Conservation (phyloP, 2,888 invertebrate species). For the Standfussiana lucernea region DNA sequence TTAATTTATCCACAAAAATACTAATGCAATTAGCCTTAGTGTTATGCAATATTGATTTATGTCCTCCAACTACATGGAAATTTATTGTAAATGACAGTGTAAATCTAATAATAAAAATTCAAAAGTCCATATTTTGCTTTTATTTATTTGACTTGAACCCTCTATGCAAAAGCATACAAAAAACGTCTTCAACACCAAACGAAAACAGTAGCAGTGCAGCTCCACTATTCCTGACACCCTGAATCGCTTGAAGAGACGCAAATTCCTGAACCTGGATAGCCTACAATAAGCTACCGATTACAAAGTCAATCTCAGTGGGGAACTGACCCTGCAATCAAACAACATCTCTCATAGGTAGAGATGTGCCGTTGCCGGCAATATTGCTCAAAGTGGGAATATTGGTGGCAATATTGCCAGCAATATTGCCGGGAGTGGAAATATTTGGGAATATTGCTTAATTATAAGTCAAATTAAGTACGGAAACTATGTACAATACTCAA, state of each 20-base stretch:
- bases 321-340: no score
- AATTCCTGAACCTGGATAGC: not conserved
- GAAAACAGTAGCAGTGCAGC: not conserved
- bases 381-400: no score
- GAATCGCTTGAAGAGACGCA: not conserved
- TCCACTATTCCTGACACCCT: not conserved
- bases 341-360: no score
- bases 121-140: constrained; percentile 88
- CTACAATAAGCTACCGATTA: not conserved
- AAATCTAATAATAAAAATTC: constrained; percentile 91
- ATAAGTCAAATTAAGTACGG: no score
- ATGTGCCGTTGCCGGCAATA: no score
- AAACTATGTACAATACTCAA: no score
- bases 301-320: not conserved
- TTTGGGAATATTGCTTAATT: no score
- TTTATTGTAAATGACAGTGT: constrained; percentile 91
- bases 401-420: no score
- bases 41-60: constrained; percentile 91
- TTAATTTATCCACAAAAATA: constrained; percentile 90
- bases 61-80: constrained; percentile 91
- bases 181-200: not conserved
- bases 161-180: not conserved
- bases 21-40: constrained; percentile 91
- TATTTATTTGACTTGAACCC: constrained; percentile 44
- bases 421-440: no score